Evolutionary conservation across 2,888 invertebrate genomes (phyloP), one percentile per base, ranked within the genome.

Genomic region (Tetheella fluctuosa): DNA sequence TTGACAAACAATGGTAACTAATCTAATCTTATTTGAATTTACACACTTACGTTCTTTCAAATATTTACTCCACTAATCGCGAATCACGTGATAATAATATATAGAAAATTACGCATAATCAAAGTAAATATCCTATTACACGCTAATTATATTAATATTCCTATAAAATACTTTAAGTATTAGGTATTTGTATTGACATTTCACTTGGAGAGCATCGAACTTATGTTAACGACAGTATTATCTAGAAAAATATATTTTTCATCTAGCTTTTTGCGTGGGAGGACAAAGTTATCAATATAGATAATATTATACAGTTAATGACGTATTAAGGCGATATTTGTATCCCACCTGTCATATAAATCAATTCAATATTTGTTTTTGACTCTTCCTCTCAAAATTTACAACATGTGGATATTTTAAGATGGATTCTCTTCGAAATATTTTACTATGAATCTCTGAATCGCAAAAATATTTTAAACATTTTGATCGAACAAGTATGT

Each of bases 251-350:
- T 34, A 59, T 65, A 68, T 59, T 64, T 64, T 52, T 60, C 57
- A 48, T 23, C 23, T 30, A 23, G 42, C 42, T 53, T 55, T 58
- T 57, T 64, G 61, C 61, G 64, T 65, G 57, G 54, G 59, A 52
- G 73, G 70, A 59, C 65, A 59, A 52, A 62, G 66, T 62, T 64
- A 63, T 67, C 62, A 72, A 74, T 73, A 70, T 65, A 8, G 56
- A 57, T 64, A 76, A 73, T 72, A 70, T 73, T 73, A 73, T 61
- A 57, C 5, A 48, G 30, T 39, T 59, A n/a, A n/a, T 74, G 77
- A 77, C 77, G 76, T 69, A 69, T 76, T 77, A 69, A 67, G 76
- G 61, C 59, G 74, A 63, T 57, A 59, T 65, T 69, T 69, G 67
- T 69, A 57, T 56, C 64, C 59, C 61, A 73, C 59, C 62, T 69